Conservation (phyloP, 2,113 vertebrate genomes). For the Callospermophilus lateralis region DNA sequence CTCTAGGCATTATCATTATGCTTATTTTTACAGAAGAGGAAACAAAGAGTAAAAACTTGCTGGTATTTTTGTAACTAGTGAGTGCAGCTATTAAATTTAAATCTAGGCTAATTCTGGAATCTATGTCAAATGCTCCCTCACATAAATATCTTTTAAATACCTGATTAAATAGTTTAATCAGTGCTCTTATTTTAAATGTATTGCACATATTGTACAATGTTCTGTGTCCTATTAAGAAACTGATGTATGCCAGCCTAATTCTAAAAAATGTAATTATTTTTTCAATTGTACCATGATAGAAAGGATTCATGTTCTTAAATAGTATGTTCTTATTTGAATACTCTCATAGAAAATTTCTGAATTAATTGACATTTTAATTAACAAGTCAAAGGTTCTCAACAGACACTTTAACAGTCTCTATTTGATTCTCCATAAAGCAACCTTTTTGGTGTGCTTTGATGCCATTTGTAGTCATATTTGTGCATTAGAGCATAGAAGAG, state of each 20-base stretch:
- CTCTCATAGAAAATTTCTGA: slow-evolving; percentile 47
- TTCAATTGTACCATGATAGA: background rate
- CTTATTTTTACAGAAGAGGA: background rate
- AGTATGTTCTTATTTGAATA: slow-evolving; percentile 65
- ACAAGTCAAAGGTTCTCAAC: slow-evolving; percentile 74
- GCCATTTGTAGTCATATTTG: slow-evolving; percentile 75
- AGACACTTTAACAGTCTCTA: slow-evolving; percentile 15
- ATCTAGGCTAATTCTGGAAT: background rate
- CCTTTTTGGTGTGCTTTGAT: slow-evolving; percentile 70
- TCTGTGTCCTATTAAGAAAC: background rate
- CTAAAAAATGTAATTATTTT: slow-evolving; percentile 40
- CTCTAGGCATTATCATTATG: background rate
- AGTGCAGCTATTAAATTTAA: background rate
- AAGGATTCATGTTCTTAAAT: slow-evolving; percentile 39
- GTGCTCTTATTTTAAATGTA: slow-evolving; percentile 10
- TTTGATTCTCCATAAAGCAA: slow-evolving; percentile 68
- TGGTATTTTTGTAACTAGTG: background rate
- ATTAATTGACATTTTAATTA: slow-evolving; percentile 74
- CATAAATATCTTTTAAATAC: background rate
- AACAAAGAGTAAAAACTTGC: background rate
- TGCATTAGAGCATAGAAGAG: slow-evolving; percentile 29
- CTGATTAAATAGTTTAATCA: background rate
- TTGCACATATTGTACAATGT: background rate
- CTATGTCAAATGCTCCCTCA: background rate
- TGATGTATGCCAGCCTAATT: background rate